These are phyloP conservation scores for Pararge aegeria DNA, from an alignment of 1,140 invertebrate species.

Conservation along the genomic window DNA sequence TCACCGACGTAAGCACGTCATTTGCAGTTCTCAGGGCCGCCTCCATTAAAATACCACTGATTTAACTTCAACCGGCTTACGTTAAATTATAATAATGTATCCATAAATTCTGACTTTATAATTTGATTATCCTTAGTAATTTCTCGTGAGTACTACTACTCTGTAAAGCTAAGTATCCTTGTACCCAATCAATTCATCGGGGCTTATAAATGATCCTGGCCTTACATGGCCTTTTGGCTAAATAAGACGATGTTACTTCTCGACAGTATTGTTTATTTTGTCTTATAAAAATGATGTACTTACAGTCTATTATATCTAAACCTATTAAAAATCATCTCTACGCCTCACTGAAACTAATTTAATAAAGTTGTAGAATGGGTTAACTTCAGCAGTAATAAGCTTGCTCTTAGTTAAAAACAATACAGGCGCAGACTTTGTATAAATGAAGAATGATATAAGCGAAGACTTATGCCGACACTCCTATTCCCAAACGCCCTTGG, in stretches of 20 bases:
- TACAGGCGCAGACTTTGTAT: background rate
- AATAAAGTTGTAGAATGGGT: too few relatives aligned
- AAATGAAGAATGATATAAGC: background rate
- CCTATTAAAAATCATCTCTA: too few relatives aligned
- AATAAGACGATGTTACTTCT: too few relatives aligned
- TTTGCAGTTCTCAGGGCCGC: conserved; percentile 50
- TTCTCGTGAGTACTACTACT: background rate
- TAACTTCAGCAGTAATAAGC: too few relatives aligned
- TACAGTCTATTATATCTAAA: too few relatives aligned
- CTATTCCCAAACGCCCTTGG: conserved; percentile 6
- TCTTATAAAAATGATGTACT: too few relatives aligned
- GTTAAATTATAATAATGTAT: conserved; percentile 42
- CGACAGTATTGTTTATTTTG: too few relatives aligned
- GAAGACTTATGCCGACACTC: background rate
- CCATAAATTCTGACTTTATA: conserved; percentile 43
- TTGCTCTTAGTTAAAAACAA: too few relatives aligned
- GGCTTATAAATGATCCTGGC: too few relatives aligned
- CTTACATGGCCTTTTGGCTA: too few relatives aligned
- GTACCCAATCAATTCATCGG: too few relatives aligned
- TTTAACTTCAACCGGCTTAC: conserved; percentile 32
- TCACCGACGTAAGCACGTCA: conserved; percentile 57
- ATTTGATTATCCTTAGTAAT: background rate
- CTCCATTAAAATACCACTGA: conserved; percentile 41
- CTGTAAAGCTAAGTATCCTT: background rate
- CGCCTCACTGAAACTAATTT: too few relatives aligned